Evolutionary conservation across 2,113 vertebrate species (phyloP).

Genomic region (Laticauda laticaudata): DNA sequence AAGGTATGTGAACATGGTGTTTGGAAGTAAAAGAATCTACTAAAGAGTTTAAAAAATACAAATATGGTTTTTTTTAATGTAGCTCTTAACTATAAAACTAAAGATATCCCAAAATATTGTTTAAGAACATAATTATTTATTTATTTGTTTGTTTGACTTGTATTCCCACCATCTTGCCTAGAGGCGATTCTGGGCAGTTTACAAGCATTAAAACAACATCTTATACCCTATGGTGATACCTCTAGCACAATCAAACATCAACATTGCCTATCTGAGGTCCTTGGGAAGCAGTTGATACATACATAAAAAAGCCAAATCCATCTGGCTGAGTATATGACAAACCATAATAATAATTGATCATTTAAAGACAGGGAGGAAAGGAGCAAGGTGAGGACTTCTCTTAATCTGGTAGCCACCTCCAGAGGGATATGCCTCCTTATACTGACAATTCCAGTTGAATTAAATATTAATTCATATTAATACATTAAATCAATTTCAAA

Average conservation of each 20-base stretch:
- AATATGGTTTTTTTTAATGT: not conserved
- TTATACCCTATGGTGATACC: not conserved
- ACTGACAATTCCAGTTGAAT: not conserved
- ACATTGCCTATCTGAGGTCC: not conserved
- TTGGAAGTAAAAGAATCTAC: not conserved
- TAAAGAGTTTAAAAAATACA: not conserved
- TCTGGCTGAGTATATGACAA: not conserved
- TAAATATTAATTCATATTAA: not conserved
- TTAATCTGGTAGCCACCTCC: not conserved
- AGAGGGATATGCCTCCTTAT: not conserved
- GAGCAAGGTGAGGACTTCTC: not conserved
- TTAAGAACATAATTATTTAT: not conserved
- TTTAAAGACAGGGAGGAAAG: not conserved
- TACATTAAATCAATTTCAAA: not conserved
- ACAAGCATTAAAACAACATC: not conserved
- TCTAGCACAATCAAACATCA: not conserved
- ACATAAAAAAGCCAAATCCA: not conserved
- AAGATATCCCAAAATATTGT: not conserved
- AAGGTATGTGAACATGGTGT: conserved; percentile 1
- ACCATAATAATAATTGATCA: not conserved
- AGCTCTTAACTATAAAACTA: not conserved
- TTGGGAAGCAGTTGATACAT: not conserved
- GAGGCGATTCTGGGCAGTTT: not conserved
- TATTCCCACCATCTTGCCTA: not conserved
- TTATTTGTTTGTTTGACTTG: not conserved